These are phyloP conservation scores for Cephus cinctus DNA, from an alignment of 1,140 invertebrate species.

Conservation along the genomic window DNA sequence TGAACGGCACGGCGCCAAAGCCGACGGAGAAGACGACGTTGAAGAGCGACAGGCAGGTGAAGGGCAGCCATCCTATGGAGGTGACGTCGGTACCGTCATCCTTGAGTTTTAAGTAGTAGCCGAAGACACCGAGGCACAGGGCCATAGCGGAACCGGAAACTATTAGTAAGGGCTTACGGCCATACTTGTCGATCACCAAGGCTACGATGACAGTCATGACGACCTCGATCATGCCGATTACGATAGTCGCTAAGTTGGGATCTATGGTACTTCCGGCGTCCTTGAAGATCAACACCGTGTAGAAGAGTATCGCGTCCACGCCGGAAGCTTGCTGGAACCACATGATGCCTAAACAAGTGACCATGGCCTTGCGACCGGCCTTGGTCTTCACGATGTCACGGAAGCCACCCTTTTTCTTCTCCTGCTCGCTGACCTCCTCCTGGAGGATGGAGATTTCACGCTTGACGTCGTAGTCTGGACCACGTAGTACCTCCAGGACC, in stretches of 20 bases:
- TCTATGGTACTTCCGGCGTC: slow-evolving; percentile 60
- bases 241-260: slow-evolving; percentile 62
- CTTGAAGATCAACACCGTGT: slow-evolving; percentile 67
- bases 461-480: slow-evolving; percentile 63
- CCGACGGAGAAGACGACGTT: slow-evolving; percentile 57
- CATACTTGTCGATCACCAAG: slow-evolving; percentile 59
- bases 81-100: slow-evolving; percentile 38
- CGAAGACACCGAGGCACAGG: slow-evolving; percentile 56
- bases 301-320: slow-evolving; percentile 70
- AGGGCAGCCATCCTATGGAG: slow-evolving; percentile 51
- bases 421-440: slow-evolving; percentile 60
- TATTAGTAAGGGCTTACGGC: slow-evolving; percentile 62
- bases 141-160: slow-evolving; percentile 55
- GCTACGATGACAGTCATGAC: slow-evolving; percentile 57
- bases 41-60: slow-evolving; percentile 49
- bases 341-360: slow-evolving; percentile 56
- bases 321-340: slow-evolving; percentile 67
- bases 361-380: slow-evolving; percentile 55
- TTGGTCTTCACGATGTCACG: slow-evolving; percentile 40
- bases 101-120: slow-evolving; percentile 59
- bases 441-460: slow-evolving; percentile 59
- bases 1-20: slow-evolving; percentile 72
- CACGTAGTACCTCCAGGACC: slow-evolving; percentile 62
- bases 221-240: slow-evolving; percentile 64
- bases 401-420: slow-evolving; percentile 36